Evolutionary conservation across 2,888 invertebrate genomes (phyloP), one percentile per base, ranked within the genome.

Genomic region (Orthonevra nobilis): DNA sequence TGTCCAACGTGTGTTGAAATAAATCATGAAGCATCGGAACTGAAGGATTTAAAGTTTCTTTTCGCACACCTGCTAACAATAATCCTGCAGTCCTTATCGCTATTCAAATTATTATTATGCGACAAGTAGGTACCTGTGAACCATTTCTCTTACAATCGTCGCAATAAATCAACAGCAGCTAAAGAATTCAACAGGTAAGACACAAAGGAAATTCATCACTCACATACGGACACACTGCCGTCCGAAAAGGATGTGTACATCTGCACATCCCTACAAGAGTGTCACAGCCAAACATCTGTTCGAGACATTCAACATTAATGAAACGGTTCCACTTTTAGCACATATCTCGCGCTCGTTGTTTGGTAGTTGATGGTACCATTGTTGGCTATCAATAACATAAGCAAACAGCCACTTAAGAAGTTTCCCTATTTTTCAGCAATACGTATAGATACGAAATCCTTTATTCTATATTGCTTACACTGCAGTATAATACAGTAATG

Each of bases 351-450:
- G 23, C 3, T 23, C 3, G 23, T 23, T 3, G 23, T 38, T 68
- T 28, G 23, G 50, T 42, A 42, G 64, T 46, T 64, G 58, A 19
- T 61, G 60, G 36, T 32, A 46, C 44, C 50, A 72, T 70, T 54
- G 58, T 66, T 48, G 66, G 60, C 48, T 56, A 73, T 79, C 79
- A 68, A 73, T 68, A 79, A 56, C 64, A 61, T 73, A 73, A 66
- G 66, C 72, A 79, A 79, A 79, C 66, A 42, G 34, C 72, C 72
- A 79, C 72, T 79, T 66, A 60, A 44, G 60, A 66, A 77, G 52
- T 66, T 72, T 48, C 48, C 34, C 10, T 38, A n/a, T 66, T 42
- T 58, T 64, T 60, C 30, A 60, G 52, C 17, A 36, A 42, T 50
- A 38, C 56, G 56, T 46, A 34, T 2, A 34, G 44, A 46, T 20